Base-by-base conservation (phyloP, 2,113 vertebrate genomes). In the Fulmarus glacialis region DNA sequence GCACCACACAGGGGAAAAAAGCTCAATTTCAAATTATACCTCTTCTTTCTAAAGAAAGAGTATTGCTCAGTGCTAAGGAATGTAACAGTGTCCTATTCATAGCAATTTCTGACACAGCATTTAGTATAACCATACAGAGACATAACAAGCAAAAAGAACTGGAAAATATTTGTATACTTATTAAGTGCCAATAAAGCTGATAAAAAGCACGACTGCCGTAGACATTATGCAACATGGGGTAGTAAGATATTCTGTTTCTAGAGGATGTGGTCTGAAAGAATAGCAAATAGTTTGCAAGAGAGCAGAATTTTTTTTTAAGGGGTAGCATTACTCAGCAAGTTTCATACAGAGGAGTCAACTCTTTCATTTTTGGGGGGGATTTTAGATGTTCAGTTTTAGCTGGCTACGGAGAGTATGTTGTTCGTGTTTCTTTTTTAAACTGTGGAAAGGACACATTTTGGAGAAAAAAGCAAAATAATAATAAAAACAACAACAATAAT, bases 251-350 rank as follows among this genome's bases (percentile, higher is more conserved):
- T 75, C 53, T 86, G 26, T 87, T 92, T 95, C 68, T 87, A 73
- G 52, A 93, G 95, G 93, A 95, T 96, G 96, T 96, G 94, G 93
- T 85, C 75, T 79, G 60, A 71, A 83, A 82, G 55, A 90, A 79
- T 3, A 88, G 34, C 63, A 82, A 88, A 64, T 20, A 59, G 16
- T 82, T 80, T 77, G 15, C 29, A 88, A 52, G 73, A 73, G 34
- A 87, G 56, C 18, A 34, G 55, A 60, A 11, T 7, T 55, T 43
- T 87, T 87, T 94, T 94, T 90, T 38, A 63, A 62, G 67, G 32
- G 21, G 16, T 93, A 92, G 72, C 58, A 71, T 97, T 86, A 95
- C 84, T 96, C 94, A 96, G 95, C 96, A 96, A 94, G 3, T 97
- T 93, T 93, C 71, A 40, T 58, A 62, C 18, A 24, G 15, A 86